These are phyloP conservation scores for Casuarius casuarius DNA, from an alignment of 2,113 vertebrate species.

Conservation along the genomic window DNA sequence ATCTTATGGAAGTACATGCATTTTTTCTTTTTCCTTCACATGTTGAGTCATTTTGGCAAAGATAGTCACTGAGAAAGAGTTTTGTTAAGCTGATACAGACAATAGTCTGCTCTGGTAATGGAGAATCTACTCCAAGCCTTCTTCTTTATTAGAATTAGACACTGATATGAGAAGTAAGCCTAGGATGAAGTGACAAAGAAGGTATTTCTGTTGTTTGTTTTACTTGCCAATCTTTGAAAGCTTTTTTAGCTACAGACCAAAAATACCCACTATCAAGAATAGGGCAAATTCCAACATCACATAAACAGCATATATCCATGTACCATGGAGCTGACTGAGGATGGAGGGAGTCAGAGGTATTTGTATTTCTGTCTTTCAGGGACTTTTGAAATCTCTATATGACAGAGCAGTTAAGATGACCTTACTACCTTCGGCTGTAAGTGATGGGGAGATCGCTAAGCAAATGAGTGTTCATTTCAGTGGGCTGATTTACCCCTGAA, in stretches of 20 bases:
- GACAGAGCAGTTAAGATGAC: not conserved
- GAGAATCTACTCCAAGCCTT: not conserved
- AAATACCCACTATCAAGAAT: not conserved
- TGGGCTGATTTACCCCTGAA: not conserved
- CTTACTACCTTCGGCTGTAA: not conserved
- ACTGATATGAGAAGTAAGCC: not conserved
- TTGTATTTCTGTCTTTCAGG: not conserved
- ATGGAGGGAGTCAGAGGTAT: not conserved
- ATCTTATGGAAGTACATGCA: not conserved
- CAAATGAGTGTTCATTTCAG: not conserved
- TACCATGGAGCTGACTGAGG: not conserved
- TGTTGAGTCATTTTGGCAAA: not conserved
- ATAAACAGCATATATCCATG: not conserved
- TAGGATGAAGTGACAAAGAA: not conserved
- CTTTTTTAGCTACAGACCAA: not conserved
- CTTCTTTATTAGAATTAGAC: not conserved
- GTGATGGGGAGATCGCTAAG: not conserved
- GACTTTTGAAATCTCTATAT: not conserved
- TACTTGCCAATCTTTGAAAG: not conserved
- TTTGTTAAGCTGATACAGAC: not conserved
- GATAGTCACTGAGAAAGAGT: not conserved
- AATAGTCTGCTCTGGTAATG: not conserved
- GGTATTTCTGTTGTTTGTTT: not conserved
- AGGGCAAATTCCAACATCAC: not conserved
- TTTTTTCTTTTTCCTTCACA: not conserved